These are phyloP conservation scores for Tenrec ecaudatus DNA, from an alignment of 2,113 vertebrate species.

Conservation along the genomic window DNA sequence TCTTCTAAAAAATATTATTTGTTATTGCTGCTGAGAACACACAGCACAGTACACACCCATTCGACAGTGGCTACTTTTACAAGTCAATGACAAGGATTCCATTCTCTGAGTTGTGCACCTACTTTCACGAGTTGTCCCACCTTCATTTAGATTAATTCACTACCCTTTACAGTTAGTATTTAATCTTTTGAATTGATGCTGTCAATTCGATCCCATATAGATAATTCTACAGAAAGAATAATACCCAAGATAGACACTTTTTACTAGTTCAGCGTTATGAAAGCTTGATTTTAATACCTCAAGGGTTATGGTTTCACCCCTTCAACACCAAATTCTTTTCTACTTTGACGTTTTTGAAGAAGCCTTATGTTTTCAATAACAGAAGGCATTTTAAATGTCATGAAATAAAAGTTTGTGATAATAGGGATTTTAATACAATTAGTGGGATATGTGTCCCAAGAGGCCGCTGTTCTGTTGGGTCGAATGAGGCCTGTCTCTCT, in stretches of 20 bases:
- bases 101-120: neutral
- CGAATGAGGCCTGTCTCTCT: no score
- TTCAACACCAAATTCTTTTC: no score
- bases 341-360: no score
- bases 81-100: neutral
- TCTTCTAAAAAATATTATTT: neutral
- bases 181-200: neutral
- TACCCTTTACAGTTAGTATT: neutral
- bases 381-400: no score
- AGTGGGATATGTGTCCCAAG: no score
- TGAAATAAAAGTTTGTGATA: no score
- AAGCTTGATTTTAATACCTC: neutral
- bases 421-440: no score
- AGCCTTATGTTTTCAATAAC: no score
- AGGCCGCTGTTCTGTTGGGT: no score
- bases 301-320: neutral
- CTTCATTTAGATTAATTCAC: neutral
- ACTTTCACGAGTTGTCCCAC: neutral
- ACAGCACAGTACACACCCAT: neutral
- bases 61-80: neutral
- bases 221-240: neutral
- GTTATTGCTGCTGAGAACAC: neutral
- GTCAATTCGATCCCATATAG: neutral
- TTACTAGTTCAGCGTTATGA: neutral
- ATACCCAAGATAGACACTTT: neutral